These are phyloP conservation scores for Dicycla oo DNA, from an alignment of 2,888 invertebrate species.

Conservation along the genomic window DNA sequence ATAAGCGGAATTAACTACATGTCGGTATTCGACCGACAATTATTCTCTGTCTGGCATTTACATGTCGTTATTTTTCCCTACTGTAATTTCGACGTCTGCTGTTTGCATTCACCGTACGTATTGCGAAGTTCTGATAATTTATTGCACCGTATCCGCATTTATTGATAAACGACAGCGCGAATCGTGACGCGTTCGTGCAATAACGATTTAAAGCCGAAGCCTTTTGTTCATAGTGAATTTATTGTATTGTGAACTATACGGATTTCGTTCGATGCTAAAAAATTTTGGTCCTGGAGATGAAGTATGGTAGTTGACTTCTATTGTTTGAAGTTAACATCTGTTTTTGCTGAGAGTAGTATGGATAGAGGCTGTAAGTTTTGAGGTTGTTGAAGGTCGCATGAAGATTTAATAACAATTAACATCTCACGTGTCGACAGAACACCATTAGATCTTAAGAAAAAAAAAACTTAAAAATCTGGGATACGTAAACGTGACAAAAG, in stretches of 20 bases:
- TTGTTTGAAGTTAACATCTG: constrained; percentile 50
- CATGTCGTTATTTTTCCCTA: constrained; percentile 80
- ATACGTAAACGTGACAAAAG: background rate
- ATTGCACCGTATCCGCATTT: constrained; percentile 80
- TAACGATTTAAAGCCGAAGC: constrained; percentile 72
- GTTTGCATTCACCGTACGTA: constrained; percentile 78
- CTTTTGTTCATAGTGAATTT: constrained; percentile 71
- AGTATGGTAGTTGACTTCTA: constrained; percentile 51
- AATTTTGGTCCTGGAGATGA: constrained; percentile 43
- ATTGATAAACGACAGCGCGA: constrained; percentile 78
- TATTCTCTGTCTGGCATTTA: constrained; percentile 80
- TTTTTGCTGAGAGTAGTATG: constrained; percentile 12
- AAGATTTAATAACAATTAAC: background rate
- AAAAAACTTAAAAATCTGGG: background rate
- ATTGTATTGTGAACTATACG: constrained; percentile 68
- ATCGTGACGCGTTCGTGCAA: constrained; percentile 69
- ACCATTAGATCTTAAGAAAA: too few relatives aligned
- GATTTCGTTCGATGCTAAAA: constrained; percentile 59
- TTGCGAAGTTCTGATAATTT: constrained; percentile 80
- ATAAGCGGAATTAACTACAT: constrained; percentile 83
- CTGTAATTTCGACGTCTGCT: constrained; percentile 81
- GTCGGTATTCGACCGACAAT: constrained; percentile 79
- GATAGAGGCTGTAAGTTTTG: background rate
- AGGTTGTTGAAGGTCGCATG: background rate
- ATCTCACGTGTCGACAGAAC: too few relatives aligned